These are phyloP conservation scores for Gallinago media DNA, from an alignment of 2,113 vertebrate species.

Conservation along the genomic window DNA sequence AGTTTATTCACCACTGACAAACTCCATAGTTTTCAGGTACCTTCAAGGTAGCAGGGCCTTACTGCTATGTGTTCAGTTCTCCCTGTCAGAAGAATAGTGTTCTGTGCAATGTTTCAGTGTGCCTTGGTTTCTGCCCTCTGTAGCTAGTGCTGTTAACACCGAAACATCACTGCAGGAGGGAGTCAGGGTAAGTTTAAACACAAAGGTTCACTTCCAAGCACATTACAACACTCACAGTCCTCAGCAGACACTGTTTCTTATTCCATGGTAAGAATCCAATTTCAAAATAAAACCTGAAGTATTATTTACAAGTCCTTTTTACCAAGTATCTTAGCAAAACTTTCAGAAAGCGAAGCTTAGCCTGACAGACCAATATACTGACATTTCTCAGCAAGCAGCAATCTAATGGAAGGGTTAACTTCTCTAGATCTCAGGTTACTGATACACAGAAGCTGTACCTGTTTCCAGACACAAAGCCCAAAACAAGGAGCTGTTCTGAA, in stretches of 20 bases:
- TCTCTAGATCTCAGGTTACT: background rate
- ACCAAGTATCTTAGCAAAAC: background rate
- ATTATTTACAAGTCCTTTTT: background rate
- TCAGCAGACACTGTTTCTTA: accelerated
- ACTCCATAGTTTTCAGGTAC: background rate
- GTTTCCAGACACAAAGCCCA: background rate
- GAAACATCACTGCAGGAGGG: background rate
- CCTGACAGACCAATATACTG: accelerated
- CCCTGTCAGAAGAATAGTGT: accelerated
- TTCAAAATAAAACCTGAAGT: background rate
- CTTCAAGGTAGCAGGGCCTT: background rate
- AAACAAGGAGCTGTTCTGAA: background rate
- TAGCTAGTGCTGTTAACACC: background rate
- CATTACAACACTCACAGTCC: too few species aligned
- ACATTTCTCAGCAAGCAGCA: background rate
- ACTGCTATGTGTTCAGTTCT: accelerated
- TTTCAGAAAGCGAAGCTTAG: background rate
- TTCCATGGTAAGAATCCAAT: background rate
- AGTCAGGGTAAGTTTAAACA: background rate
- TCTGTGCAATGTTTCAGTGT: background rate
- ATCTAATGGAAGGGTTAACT: background rate
- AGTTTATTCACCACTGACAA: background rate
- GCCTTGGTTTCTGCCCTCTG: accelerated
- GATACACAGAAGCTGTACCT: background rate
- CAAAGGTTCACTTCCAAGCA: background rate